Base-by-base conservation (phyloP, 2,888 invertebrate species). In the Lymantria monacha region DNA sequence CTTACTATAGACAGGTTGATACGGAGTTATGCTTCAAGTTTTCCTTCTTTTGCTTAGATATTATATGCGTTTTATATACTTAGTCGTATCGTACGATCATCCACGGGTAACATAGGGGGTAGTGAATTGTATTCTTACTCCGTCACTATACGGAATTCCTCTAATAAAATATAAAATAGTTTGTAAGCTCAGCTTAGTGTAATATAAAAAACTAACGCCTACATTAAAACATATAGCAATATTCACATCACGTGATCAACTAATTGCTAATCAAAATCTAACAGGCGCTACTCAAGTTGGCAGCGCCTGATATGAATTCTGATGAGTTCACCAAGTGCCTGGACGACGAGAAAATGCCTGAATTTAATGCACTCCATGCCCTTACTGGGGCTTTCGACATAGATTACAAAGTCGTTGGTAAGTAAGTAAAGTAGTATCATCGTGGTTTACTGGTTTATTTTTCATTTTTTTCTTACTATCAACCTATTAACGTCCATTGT, bases 201-300 rank as follows among this genome's bases (percentile, higher is more conserved):
- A 9, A 44, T 44, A 48, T 42, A 45, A 40, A n/a, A 51, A 45
- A 46, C 44, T 43, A 56, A 30, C 51, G 50, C 67, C 67, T 57
- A 12, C 31, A 30, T 44, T 46, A 40, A 48, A 38, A 41, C 53
- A 36, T 44, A 65, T 43, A 44, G 42, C 48, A 52, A 48, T 36
- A 48, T 65, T 65, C 66, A 15, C 36, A 38, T 49, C 65, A 62
- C 59, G 62, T n/a, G 33, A 30, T 31, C 43, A 49, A 61, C 59
- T 74, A 73, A 79, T 84, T 83, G 81, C 79, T 77, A 69, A 74
- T 76, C 53, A 72, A 72, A 77, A 72, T 69, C 70, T 49, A 57
- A 59, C 83, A 91, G 90, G 90, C 90, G 69, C 74, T 90, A 0
- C 69, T 90, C 36, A 91, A 91, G 63, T 66, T 90, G 36, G 85